A percentile compares a stretch with the other conserved stretches of the same genome.
Conservation (phyloP, 1,140 invertebrate genomes). For the Octopus bimaculoides region DNA sequence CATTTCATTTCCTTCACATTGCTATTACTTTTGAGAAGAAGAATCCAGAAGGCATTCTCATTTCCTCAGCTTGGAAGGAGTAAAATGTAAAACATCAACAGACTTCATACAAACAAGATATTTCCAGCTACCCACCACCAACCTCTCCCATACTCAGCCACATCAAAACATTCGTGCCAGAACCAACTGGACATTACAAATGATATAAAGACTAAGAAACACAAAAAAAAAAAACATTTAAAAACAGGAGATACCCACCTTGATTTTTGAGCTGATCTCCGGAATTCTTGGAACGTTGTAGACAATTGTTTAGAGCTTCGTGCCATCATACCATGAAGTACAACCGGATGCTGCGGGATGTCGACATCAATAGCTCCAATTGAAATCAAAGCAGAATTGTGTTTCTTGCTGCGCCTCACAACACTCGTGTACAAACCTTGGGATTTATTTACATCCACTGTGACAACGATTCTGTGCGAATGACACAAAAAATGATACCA, state of each 20-base stretch:
- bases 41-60: no score
- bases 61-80: no score
- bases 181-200: no score
- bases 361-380: slow-evolving; percentile 88
- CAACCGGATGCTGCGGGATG: slow-evolving; percentile 95
- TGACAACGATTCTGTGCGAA: slow-evolving; percentile 78
- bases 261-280: slow-evolving; percentile 36
- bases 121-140: neutral
- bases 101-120: neutral
- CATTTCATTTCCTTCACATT: no score
- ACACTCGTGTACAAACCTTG: slow-evolving; percentile 76
- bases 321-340: slow-evolving; percentile 95
- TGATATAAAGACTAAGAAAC: no score
- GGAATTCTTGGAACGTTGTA: slow-evolving; percentile 52
- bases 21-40: no score
- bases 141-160: no score
- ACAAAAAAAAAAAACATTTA: neutral
- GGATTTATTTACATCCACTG: slow-evolving; percentile 87
- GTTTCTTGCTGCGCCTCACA: slow-evolving; percentile 70
- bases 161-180: no score
- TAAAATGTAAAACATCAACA: neutral
- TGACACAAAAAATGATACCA: no score
- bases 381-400: slow-evolving; percentile 82
- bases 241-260: slow-evolving; percentile 21
- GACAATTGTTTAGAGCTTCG: slow-evolving; percentile 83